Percentiles rank a stretch among this genome's conserved stretches.
Conservation (phyloP, 2,113 vertebrate species). For the Prinia subflava region DNA sequence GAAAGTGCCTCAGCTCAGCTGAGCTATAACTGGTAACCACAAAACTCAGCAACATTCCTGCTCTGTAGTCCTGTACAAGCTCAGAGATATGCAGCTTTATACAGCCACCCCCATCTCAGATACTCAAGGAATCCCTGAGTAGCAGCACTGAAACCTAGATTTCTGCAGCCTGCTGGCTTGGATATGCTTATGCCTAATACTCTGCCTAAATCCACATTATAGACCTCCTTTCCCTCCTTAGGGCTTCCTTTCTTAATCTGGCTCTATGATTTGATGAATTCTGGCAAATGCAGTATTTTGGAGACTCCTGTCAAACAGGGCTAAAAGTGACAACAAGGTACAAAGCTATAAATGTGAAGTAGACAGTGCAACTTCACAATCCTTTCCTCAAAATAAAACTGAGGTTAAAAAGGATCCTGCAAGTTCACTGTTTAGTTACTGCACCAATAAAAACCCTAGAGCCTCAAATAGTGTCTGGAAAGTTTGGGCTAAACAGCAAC, state of each 20-base stretch:
- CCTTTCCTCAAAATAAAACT: not conserved
- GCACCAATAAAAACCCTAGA: not conserved
- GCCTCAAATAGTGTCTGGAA: not conserved
- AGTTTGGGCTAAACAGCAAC: not conserved
- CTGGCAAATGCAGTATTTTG: not conserved
- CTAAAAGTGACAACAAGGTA: not conserved
- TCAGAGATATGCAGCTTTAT: not conserved
- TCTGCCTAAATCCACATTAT: not conserved
- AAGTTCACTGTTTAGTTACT: not conserved
- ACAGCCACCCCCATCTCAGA: not conserved
- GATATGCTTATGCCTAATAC: not conserved
- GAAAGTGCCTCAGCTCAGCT: not conserved
- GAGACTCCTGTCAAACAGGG: not conserved
- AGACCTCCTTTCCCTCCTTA: not conserved
- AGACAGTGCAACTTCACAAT: not conserved
- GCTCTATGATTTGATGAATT: not conserved
- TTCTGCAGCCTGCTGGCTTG: not conserved
- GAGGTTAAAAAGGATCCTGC: not conserved
- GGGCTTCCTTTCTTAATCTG: not conserved
- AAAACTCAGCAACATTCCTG: not conserved
- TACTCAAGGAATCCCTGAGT: not conserved
- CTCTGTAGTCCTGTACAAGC: not conserved
- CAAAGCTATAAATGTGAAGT: not conserved
- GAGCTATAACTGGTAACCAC: constrained; percentile 3
- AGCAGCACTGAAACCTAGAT: not conserved